These are phyloP conservation scores for Zootoca vivipara DNA, from an alignment of 2,113 vertebrate species.

Conservation along the genomic window DNA sequence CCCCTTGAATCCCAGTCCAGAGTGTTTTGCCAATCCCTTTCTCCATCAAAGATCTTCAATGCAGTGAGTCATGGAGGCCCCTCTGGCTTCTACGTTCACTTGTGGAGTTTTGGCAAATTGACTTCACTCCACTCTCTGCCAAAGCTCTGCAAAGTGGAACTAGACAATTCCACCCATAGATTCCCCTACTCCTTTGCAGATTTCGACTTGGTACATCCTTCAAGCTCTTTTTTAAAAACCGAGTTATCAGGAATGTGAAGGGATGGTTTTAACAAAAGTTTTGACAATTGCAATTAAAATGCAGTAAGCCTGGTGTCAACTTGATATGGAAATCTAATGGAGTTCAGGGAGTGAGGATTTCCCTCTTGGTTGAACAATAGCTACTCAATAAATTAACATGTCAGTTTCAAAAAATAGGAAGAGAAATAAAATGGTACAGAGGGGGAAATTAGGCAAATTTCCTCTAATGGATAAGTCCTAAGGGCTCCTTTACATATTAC, in stretches of 20 bases:
- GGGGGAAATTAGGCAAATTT: slow-evolving; percentile 6
- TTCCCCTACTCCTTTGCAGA: too few species aligned
- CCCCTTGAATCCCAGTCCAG: not conserved
- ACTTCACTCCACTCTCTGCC: not conserved
- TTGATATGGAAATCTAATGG: slow-evolving; percentile 19
- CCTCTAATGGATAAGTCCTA: not conserved
- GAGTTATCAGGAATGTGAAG: slow-evolving; percentile 38
- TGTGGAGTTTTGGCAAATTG: not conserved
- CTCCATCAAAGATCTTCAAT: not conserved
- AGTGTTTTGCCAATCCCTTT: not conserved
- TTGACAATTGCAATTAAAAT: slow-evolving; percentile 40
- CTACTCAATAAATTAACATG: not conserved
- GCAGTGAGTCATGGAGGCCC: not conserved
- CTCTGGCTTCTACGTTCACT: not conserved
- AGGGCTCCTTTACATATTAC: not conserved
- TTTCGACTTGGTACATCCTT: slow-evolving; percentile 40
- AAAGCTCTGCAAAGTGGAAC: not conserved
- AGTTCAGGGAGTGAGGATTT: not conserved
- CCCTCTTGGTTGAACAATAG: not conserved
- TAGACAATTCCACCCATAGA: not conserved
- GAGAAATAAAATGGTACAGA: not conserved
- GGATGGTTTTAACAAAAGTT: slow-evolving; percentile 44
- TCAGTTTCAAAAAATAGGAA: not conserved
- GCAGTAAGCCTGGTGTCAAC: slow-evolving; percentile 34
- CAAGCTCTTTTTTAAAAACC: slow-evolving; percentile 44